Percentiles rank a stretch among this genome's conserved stretches.
Conservation (phyloP, 2,888 invertebrate species). For the Himalopsyche japonica region DNA sequence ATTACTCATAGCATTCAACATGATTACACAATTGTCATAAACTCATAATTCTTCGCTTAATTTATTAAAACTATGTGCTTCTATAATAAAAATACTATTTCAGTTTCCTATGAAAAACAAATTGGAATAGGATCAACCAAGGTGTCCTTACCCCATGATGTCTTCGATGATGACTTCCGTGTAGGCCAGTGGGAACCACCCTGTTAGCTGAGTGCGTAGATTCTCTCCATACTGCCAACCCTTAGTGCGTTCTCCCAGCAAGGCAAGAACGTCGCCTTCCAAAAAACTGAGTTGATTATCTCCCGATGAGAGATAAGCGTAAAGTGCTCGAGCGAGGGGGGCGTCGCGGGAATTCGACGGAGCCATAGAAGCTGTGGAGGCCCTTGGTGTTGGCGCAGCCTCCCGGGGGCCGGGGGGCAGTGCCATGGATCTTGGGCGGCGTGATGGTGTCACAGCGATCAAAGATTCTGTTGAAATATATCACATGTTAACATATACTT, state of each 20-base stretch:
- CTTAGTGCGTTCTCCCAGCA: constrained; percentile 88
- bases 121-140: no score
- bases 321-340: constrained; percentile 76
- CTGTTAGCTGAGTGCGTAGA: constrained; percentile 84
- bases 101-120: no score
- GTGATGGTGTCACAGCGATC: constrained; percentile 45
- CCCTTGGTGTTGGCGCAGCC: constrained; percentile 70
- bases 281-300: constrained; percentile 92
- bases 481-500: no score
- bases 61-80: no score
- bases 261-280: constrained; percentile 85
- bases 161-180: constrained; percentile 79
- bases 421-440: constrained; percentile 70
- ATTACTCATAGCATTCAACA: no score
- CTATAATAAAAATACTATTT: no score
- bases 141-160: constrained; percentile 60
- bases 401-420: constrained; percentile 52
- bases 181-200: constrained; percentile 96
- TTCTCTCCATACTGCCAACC: constrained; percentile 99
- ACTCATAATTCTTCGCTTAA: no score
- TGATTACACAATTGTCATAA: no score
- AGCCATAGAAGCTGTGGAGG: constrained; percentile 51
- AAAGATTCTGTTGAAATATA: constrained; percentile 27
- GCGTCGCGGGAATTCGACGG: constrained; percentile 48
- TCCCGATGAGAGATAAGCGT: constrained; percentile 85